A percentile compares a stretch with the other conserved stretches of the same genome.
phyloP scores from a whole-genome alignment of 2,888 invertebrate genomes.

The Eustalomyia histrio region DNA sequence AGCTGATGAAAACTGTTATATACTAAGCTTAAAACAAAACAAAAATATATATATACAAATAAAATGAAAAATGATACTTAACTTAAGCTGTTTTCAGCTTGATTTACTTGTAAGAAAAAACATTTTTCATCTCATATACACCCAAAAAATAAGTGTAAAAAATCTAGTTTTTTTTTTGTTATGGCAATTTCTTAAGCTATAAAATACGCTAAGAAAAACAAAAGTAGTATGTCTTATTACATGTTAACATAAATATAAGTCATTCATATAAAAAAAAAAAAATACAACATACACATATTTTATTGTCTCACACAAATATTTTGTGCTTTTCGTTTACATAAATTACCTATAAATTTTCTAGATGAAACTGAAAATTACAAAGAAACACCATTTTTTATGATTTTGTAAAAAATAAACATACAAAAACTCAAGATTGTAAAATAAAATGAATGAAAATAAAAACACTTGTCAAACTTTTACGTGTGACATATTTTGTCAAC shows the following conservation, averaged over 20 bases:
- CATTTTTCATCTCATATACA: slow-evolving; percentile 44
- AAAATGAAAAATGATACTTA: slow-evolving; percentile 61
- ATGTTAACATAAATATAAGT: slow-evolving; percentile 43
- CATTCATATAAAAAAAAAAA: slow-evolving; percentile 4
- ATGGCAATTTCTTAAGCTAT: not conserved
- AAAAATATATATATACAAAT: slow-evolving; percentile 11
- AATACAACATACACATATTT: not conserved
- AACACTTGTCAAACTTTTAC: slow-evolving; percentile 59
- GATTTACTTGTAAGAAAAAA: slow-evolving; percentile 43
- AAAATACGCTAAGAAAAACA: not conserved
- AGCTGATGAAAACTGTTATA: not conserved
- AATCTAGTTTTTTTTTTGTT: not conserved
- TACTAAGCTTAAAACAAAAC: slow-evolving; percentile 44
- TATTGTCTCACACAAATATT: not conserved
- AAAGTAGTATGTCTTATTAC: slow-evolving; percentile 12
- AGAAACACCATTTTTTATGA: slow-evolving; percentile 41
- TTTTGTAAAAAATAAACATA: slow-evolving; percentile 10
- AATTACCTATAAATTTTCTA: slow-evolving; percentile 59
- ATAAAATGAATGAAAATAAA: slow-evolving; percentile 40
- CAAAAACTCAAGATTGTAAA: slow-evolving; percentile 38
- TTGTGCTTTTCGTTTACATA: slow-evolving; percentile 42
- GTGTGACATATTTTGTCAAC: slow-evolving; percentile 64
- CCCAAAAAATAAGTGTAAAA: not conserved
- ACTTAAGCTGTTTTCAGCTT: slow-evolving; percentile 61
- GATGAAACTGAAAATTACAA: slow-evolving; percentile 10